Base-by-base conservation (phyloP, 2,113 vertebrate species). In the Sturnus vulgaris region DNA sequence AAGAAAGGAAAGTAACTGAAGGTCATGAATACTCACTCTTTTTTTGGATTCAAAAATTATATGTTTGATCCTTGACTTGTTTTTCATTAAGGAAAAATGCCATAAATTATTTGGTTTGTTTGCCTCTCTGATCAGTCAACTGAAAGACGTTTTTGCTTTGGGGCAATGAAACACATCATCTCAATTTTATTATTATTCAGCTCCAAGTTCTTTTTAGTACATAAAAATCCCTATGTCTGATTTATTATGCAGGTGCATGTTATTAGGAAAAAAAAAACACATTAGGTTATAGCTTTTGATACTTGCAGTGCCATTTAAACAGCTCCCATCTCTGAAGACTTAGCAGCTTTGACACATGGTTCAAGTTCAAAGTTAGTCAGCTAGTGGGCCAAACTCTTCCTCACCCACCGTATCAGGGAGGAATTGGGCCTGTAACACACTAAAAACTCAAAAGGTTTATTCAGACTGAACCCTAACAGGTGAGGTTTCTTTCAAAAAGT, bases 21-120 rank as follows among this genome's bases (percentile, higher is more conserved):
- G 80, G 88, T 92, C 94, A 87, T 57, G 66, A 97, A 78, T 25
- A 91, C 50, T 86, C 71, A 50, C 6, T 56, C n/a, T 57, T 68
- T 81, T 71, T 65, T 64, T 42, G 7, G 44, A 93, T 95, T 96
- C n/a, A 72, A 86, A 94, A 79, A 76, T 56, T 4, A 33, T 82
- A 56, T 33, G 23, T 94, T 93, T 96, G 96, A 94, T 85, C 92
- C 37, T 88, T 73, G 57, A 92, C 79, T 87, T 86, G 88, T 70
- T 93, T 92, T 92, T 95, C 65, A 95, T 95, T 96, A 92, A 81
- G 55, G 39, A 85, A 94, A 96, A 97, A 91, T 69, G 65, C 52
- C 77, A 93, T 96, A 89, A 96, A 86, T 97, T 95, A 95, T 90
- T 83, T 75, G 79, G 50, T 66, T 77, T 88, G 77, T 82, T 92